phyloP scores from a whole-genome alignment of 2,113 vertebrate genomes.

The Micronycteris hirsuta region DNA sequence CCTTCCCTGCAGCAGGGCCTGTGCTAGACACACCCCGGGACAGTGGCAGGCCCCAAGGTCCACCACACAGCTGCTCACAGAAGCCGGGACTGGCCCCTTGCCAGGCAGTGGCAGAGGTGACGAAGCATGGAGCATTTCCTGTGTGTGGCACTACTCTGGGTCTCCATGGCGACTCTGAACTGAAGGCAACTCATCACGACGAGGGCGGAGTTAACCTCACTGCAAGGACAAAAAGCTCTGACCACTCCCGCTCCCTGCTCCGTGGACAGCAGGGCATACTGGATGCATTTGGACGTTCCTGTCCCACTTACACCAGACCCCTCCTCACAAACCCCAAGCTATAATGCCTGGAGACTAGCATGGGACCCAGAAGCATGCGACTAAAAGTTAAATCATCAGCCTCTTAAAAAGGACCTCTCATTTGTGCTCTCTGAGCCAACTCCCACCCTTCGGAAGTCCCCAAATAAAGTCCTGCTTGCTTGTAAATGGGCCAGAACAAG shows the following conservation, averaged over 20 bases:
- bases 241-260: too few species aligned
- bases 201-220: rapidly evolving
- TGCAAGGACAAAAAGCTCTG: not conserved
- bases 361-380: too few species aligned
- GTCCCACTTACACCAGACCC: too few species aligned
- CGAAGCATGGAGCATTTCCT: rapidly evolving
- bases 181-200: not conserved
- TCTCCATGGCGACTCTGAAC: not conserved
- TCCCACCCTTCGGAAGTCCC: not conserved
- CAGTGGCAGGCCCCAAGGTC: too few species aligned
- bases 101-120: not conserved
- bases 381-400: not conserved
- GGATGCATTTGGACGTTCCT: rapidly evolving
- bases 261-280: too few species aligned
- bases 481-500: not conserved
- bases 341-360: rapidly evolving
- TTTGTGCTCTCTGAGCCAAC: not conserved
- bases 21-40: too few species aligned
- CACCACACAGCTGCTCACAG: not conserved
- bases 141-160: rapidly evolving
- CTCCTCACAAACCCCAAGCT: not conserved
- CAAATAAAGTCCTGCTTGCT: not conserved
- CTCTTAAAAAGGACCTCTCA: not conserved
- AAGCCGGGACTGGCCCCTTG: not conserved
- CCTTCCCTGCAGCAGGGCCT: not conserved